phyloP scores from a whole-genome alignment of 2,797 vertebrate genomes.

The Chaenodraco wilsoni region DNA sequence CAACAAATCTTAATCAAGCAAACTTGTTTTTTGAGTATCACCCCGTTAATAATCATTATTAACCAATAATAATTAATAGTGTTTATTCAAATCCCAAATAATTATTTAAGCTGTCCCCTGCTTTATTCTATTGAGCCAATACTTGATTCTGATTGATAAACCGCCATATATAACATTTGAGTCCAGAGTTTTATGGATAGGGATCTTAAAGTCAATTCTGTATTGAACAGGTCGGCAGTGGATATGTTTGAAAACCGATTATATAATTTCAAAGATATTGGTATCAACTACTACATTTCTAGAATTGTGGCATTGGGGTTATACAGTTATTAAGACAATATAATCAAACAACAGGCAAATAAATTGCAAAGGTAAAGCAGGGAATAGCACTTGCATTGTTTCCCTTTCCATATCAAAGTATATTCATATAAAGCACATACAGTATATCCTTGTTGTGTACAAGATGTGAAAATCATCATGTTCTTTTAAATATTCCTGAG shows the following conservation, averaged over 20 bases:
- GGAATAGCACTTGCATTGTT: background rate
- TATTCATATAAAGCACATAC: too few relatives aligned
- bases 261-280: too few relatives aligned
- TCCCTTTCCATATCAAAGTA: background rate
- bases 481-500: background rate
- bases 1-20: background rate
- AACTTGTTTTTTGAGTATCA: too few relatives aligned
- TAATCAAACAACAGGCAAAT: background rate
- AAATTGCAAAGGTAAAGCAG: background rate
- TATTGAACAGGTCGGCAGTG: background rate
- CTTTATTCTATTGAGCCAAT: background rate
- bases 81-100: background rate
- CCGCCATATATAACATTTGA: background rate
- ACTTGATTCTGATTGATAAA: background rate
- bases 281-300: too few relatives aligned
- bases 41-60: too few relatives aligned
- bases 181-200: background rate
- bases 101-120: too few relatives aligned
- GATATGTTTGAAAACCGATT: background rate
- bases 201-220: background rate
- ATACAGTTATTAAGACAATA: background rate
- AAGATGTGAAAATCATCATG: background rate
- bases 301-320: too few relatives aligned
- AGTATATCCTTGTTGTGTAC: background rate
- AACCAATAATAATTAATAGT: background rate